Percentiles rank a stretch among this genome's conserved stretches.
phyloP scores from a whole-genome alignment of 2,113 vertebrate species.

The Anarrhichthys ocellatus region DNA sequence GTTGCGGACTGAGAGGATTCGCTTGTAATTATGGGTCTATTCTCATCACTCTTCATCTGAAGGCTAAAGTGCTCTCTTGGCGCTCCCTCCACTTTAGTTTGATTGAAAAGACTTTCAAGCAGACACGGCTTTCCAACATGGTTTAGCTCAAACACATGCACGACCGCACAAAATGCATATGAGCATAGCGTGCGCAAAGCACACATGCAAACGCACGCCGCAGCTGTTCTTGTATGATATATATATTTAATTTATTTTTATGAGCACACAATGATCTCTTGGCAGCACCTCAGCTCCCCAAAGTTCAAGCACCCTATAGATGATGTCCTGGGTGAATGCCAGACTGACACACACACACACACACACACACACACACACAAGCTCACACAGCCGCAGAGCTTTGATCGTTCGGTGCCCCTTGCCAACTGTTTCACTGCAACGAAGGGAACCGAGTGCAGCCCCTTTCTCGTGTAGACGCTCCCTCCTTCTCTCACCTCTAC shows the following conservation, averaged over 20 bases:
- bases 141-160: conserved; percentile 30
- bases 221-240: conserved; percentile 59
- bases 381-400: conserved; percentile 28
- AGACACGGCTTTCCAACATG: conserved; percentile 37
- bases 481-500: conserved; percentile 63
- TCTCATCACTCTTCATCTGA: conserved; percentile 72
- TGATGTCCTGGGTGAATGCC: conserved; percentile 66
- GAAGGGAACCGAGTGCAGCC: conserved; percentile 55
- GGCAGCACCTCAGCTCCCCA: conserved; percentile 52
- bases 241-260: conserved; percentile 50
- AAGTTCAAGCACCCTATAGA: conserved; percentile 68
- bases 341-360: conserved; percentile 33
- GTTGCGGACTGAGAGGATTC: conserved; percentile 60
- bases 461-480: conserved; percentile 59
- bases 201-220: conserved; percentile 26
- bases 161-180: background rate
- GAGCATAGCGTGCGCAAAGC: background rate
- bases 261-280: conserved; percentile 66
- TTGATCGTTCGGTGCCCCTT: conserved; percentile 48
- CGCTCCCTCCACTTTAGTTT: conserved; percentile 65
- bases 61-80: conserved; percentile 75
- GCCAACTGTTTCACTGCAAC: conserved; percentile 74
- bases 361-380: conserved; percentile 3
- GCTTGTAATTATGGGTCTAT: conserved; percentile 64
- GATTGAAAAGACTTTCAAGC: conserved; percentile 71